Evolutionary conservation across 2,113 vertebrate species (phyloP).

Genomic region (human (Homo sapiens)): GRCh38 chr1:87684001-87684500

Average conservation of each 20-base stretch:
- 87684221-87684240: background rate
- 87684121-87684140: background rate
- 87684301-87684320: background rate
- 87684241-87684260: background rate
- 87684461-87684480: background rate
- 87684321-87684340: background rate
- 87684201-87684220: conserved; percentile 24
- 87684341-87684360: background rate
- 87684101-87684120: conserved; percentile 62
- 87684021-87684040: background rate
- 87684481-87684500: conserved; percentile 52
- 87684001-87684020: conserved; percentile 25
- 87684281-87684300: conserved; percentile 35
- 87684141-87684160: conserved; percentile 63
- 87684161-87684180: conserved; percentile 56
- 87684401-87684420: background rate
- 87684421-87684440: background rate
- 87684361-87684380: background rate
- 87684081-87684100: conserved; percentile 66
- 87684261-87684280: background rate
- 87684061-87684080: conserved; percentile 32
- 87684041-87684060: conserved; percentile 62
- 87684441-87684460: background rate
- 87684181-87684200: conserved; percentile 52
- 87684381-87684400: rapidly evolving